Evolutionary conservation across 2,113 vertebrate species (phyloP), one percentile per base, ranked within the genome.

Genomic region (Potamarius usumacintae): DNA sequence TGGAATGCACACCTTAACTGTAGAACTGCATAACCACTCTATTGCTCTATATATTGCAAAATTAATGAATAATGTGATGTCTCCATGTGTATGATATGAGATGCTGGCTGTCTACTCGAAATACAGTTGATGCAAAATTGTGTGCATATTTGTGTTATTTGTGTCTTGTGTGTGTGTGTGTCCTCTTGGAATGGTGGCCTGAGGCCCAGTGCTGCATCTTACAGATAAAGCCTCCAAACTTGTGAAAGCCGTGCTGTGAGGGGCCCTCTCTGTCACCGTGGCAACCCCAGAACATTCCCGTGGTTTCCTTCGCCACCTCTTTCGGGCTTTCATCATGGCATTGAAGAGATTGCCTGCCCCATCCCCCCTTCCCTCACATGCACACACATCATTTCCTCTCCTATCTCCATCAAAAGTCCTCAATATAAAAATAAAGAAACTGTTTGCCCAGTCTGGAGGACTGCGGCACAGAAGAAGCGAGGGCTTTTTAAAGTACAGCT

Each of bases 201-300:
- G 96, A 97, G 97, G 97, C 97, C 96, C 96, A 97, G 96, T 97
- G 97, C 96, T 97, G 97, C 96, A 96, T 97, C 97, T 97, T 96
- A 96, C 96, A 96, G 97, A 97, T 97, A 97, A 97, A 97, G 96
- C 97, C 96, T 95, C 95, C 96, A 96, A 97, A 97, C 96, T 96
- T 97, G 96, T 96, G 96, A 97, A 95, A 96, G 96, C 96, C 96
- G 95, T 96, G 96, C 96, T 97, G 96, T 96, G 96, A 96, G 96
- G 96, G 96, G 94, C 94, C 89, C 88, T 90, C 81, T 89, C 89
- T 91, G 96, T 97, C 96, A 95, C 97, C 96, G 94, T 97, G 96
- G 96, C 96, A 97, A 97, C 97, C 94, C 95, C 95, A 95, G 96
- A 97, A 96, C 96, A 95, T 96, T 97, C 96, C 96, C 95, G 96